Percentiles rank a stretch among this genome's conserved stretches.
These are phyloP conservation scores for Drosophila kanekoi DNA, from an alignment of 2,888 invertebrate genomes.

Conservation along the genomic window DNA sequence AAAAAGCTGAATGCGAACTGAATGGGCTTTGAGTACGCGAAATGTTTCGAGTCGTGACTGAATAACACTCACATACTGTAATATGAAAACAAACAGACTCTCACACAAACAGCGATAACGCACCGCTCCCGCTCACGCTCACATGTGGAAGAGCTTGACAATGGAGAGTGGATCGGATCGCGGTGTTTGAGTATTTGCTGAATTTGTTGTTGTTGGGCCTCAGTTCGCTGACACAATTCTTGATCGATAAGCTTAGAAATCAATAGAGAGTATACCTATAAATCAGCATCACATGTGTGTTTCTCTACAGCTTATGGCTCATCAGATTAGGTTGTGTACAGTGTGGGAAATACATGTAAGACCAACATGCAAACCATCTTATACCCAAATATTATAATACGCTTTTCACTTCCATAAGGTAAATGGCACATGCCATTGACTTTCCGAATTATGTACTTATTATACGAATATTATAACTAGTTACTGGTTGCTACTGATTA, in stretches of 20 bases:
- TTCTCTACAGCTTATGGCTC: constrained; percentile 20
- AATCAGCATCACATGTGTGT: constrained; percentile 16
- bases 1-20: constrained; percentile 72
- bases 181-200: constrained; percentile 31
- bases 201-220: constrained; percentile 11
- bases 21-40: constrained; percentile 47
- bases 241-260: constrained; percentile 35
- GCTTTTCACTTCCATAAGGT: neutral
- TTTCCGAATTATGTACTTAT: neutral
- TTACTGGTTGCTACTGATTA: neutral
- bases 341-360: neutral
- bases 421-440: neutral
- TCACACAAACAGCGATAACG: constrained; percentile 50
- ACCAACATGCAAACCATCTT: neutral
- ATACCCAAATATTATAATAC: neutral
- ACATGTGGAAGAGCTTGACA: constrained; percentile 36
- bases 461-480: neutral
- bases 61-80: constrained; percentile 46
- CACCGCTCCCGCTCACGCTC: constrained; percentile 31
- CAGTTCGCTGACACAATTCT: constrained; percentile 42
- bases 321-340: constrained; percentile 16
- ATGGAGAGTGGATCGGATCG: constrained; percentile 55
- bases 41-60: constrained; percentile 49
- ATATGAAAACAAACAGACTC: constrained; percentile 9
- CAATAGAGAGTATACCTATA: constrained; percentile 15